These are phyloP conservation scores for Lithosia quadra DNA, from an alignment of 2,888 invertebrate genomes.

Conservation along the genomic window DNA sequence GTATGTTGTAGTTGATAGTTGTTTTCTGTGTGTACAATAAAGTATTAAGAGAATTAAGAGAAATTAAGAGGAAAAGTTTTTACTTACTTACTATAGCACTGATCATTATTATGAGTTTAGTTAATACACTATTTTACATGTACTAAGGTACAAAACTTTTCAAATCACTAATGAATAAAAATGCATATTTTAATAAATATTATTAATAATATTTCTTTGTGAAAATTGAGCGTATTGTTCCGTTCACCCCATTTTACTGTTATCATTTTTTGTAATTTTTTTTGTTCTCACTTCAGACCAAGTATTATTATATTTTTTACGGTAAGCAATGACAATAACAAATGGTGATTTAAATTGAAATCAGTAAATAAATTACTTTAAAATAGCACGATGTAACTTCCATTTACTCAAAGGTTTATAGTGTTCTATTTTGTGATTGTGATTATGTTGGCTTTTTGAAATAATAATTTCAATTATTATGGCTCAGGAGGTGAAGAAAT, in stretches of 20 bases:
- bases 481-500: slow-evolving; percentile 58
- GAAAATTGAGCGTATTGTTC: neutral
- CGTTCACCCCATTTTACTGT: neutral
- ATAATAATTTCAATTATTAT: slow-evolving; percentile 31
- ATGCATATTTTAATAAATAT: neutral
- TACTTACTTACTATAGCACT: neutral
- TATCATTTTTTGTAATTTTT: neutral
- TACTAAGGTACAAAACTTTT: neutral
- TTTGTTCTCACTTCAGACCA: neutral
- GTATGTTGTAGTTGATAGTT: too few relatives aligned
- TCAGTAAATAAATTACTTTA: neutral
- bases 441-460: neutral
- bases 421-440: neutral
- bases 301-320: neutral
- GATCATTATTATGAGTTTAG: neutral
- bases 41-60: too few relatives aligned
- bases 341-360: neutral
- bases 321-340: neutral
- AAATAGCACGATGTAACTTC: slow-evolving; percentile 8
- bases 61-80: too few relatives aligned
- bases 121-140: neutral
- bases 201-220: neutral
- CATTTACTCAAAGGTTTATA: neutral
- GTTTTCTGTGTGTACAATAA: too few relatives aligned
- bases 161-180: neutral